Evolutionary conservation across 1,140 invertebrate genomes (phyloP).

Genomic region (Caenorhabditis inopinata): DNA sequence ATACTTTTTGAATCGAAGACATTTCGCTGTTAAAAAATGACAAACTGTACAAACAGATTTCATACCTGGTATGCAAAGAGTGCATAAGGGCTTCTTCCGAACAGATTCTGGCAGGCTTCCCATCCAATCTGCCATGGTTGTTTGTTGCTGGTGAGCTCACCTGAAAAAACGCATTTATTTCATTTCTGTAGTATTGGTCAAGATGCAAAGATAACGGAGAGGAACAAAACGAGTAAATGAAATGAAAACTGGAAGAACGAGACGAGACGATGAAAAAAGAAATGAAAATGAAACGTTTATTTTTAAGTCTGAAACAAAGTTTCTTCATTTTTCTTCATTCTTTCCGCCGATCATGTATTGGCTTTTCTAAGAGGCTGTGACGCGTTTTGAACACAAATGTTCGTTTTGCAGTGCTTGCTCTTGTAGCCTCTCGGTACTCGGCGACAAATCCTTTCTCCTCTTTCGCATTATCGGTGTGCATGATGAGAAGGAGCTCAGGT

Average conservation of each 20-base stretch:
- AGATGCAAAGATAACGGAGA: background rate
- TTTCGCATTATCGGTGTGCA: slow-evolving; percentile 51
- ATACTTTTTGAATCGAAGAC: no score
- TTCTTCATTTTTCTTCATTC: no score
- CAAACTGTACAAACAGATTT: no score
- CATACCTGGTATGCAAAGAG: background rate
- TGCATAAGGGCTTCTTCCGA: background rate
- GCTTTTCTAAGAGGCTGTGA: background rate
- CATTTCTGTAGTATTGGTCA: background rate
- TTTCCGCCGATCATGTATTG: background rate
- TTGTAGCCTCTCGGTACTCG: slow-evolving; percentile 42
- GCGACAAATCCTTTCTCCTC: slow-evolving; percentile 54
- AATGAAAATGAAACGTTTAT: no score
- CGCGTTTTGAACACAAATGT: background rate
- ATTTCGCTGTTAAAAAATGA: no score
- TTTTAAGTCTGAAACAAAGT: no score
- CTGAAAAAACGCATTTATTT: no score
- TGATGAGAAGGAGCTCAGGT: slow-evolving; percentile 35
- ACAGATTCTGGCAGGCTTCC: background rate
- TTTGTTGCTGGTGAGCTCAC: background rate
- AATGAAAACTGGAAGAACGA: background rate
- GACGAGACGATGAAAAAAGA: background rate
- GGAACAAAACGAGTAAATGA: background rate
- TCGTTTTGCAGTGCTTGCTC: background rate
- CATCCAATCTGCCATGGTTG: background rate